Base-by-base conservation (phyloP, 2,113 vertebrate genomes). In the Mirounga angustirostris region DNA sequence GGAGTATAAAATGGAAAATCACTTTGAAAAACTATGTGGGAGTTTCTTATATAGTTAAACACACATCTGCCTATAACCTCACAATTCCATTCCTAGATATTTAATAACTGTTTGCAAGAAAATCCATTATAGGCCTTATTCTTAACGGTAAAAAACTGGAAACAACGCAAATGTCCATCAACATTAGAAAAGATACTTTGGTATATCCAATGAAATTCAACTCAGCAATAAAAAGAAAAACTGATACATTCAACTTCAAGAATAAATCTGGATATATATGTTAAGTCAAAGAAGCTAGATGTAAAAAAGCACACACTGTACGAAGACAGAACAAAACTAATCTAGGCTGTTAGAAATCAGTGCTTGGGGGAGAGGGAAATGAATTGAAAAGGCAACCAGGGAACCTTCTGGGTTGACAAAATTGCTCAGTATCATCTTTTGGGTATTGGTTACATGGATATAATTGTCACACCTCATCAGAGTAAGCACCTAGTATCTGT, bases 151-250 rank as follows among this genome's bases (percentile, higher is more conserved):
- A 89, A 92, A 94, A 82, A 52, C 63, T 93, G 15, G 21, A 82
- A 61, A 76, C 40, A 82, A 83, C 19, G 18, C 61, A 93, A 93
- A 81, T 59, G 12, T 58, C 21, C 73, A 90, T 33, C 76, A 86
- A 93, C 16, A 86, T 56, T n/a, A 76, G 46, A 56, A 85, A 92
- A 58, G 21, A 97, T 54, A 76, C 36, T 67, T 18, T 88, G 43
- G 28, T 59, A 92, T 73, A 74, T 65, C 69, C 73, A 96, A 8
- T 54, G 56, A 92, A 50, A 52, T 92, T 84, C 8, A 59, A 83
- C 54, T 92, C 14, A 92, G 24, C 43, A 88, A 89, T 84, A 79
- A 96, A 91, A 92, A 84, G 61, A 90, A 81, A 67, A 83, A 50
- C 30, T 40, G 5, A 46, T 83, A 84, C 4, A 50, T 58, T 36